Evolutionary conservation across 35 echinoderm and acorn worm genomes (phyloP).

Genomic region (Lytechinus pictus): DNA sequence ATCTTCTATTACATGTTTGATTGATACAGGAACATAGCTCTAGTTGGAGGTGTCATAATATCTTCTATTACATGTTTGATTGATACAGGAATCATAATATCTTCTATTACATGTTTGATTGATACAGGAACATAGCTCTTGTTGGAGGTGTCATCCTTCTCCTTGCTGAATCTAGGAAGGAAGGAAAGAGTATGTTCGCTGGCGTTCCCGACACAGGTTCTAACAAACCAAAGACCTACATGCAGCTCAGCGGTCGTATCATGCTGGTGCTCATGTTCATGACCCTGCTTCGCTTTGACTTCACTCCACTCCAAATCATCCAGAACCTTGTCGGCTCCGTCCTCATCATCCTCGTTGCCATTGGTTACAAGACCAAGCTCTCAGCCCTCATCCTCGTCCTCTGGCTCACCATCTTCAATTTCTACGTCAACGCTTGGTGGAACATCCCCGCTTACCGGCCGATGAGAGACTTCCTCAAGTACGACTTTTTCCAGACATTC

Average conservation of each 20-base stretch:
- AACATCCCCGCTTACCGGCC: conserved; percentile 94
- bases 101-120: not conserved
- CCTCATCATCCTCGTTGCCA: conserved; percentile 89
- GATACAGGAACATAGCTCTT: conserved; percentile 85
- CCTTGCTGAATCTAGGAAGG: conserved; percentile 86
- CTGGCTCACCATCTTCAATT: conserved; percentile 95
- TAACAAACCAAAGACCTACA: conserved; percentile 99
- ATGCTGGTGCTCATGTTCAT: conserved; percentile 99
- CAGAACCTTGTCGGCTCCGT: conserved; percentile 89
- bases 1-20: too few species aligned
- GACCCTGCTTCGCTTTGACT: conserved; percentile 94
- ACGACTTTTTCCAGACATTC: conserved; percentile 99
- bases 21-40: too few species aligned
- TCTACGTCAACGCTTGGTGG: conserved; percentile 99
- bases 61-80: not conserved
- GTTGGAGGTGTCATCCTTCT: conserved; percentile 91
- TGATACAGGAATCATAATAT: conserved; percentile 66
- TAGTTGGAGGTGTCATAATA: not conserved
- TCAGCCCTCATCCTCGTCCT: conserved; percentile 88
- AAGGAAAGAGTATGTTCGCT: conserved; percentile 95
- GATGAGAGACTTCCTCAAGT: conserved; percentile 98
- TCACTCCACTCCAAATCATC: conserved; percentile 75
- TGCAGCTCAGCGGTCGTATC: conserved; percentile 95
- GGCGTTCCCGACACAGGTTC: conserved; percentile 88
- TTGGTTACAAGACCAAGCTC: conserved; percentile 98